Conservation (phyloP, 2,113 vertebrate species). For the Trematomus loennbergii region DNA sequence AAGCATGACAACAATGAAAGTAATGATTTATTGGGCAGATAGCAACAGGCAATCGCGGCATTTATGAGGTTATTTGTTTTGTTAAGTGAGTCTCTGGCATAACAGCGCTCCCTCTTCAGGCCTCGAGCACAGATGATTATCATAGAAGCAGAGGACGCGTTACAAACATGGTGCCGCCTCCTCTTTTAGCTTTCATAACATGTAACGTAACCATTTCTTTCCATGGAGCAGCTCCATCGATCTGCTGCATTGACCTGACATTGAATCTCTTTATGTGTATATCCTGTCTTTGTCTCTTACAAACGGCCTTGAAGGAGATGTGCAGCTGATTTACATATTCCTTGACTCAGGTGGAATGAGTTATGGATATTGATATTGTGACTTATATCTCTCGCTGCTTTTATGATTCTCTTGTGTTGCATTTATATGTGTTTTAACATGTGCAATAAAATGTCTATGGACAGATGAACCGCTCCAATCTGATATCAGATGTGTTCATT, state of each 20-base stretch:
- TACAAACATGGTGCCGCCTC: conserved; percentile 37
- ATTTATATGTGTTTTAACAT: too few species aligned
- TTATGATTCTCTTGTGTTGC: too few species aligned
- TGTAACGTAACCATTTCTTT: conserved; percentile 54
- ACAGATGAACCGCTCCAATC: conserved; percentile 35
- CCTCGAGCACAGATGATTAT: conserved; percentile 52
- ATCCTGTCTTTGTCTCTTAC: conserved; percentile 10
- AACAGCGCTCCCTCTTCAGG: conserved; percentile 26
- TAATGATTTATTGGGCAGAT: conserved; percentile 55
- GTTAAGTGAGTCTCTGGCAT: conserved; percentile 44
- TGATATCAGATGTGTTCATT: conserved; percentile 63
- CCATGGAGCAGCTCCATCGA: conserved; percentile 51
- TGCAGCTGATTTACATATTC: too few species aligned
- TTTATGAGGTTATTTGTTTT: conserved; percentile 68
- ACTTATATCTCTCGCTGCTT: too few species aligned
- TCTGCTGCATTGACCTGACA: conserved; percentile 64
- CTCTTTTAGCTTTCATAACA: conserved; percentile 61
- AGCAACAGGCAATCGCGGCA: conserved; percentile 43
- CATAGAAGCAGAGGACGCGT: conserved; percentile 32
- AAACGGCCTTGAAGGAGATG: too few species aligned
- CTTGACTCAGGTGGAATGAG: too few species aligned
- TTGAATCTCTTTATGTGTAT: conserved; percentile 64
- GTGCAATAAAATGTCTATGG: conserved; percentile 39
- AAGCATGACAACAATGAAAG: conserved; percentile 59
- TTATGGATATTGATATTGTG: too few species aligned